These are phyloP conservation scores for Datnioides undecimradiatus DNA, from an alignment of 2,113 vertebrate genomes.

Conservation along the genomic window DNA sequence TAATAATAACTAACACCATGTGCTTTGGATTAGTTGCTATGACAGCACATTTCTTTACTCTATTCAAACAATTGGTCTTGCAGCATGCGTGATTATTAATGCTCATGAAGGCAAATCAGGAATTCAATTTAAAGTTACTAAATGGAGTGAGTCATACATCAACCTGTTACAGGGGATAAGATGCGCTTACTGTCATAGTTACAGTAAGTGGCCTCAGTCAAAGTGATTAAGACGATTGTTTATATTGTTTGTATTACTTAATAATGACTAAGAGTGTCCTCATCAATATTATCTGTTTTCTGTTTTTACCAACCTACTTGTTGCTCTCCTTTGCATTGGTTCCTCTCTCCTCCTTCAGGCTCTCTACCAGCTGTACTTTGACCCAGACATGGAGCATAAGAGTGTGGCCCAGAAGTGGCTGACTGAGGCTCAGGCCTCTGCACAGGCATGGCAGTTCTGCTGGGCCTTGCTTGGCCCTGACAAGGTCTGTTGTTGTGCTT, in stretches of 20 bases:
- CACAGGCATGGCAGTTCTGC: slow-evolving; percentile 97
- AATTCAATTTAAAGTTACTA: not conserved
- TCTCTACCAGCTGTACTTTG: slow-evolving; percentile 97
- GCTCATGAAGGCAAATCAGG: not conserved
- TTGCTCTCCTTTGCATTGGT: not conserved
- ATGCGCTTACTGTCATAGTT: not conserved
- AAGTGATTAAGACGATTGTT: not conserved
- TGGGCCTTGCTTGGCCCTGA: slow-evolving; percentile 92
- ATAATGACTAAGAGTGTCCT: not conserved
- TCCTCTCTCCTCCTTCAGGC: slow-evolving; percentile 82
- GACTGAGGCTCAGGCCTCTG: slow-evolving; percentile 94
- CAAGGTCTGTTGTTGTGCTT: slow-evolving; percentile 80
- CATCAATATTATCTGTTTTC: not conserved
- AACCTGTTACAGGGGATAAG: not conserved
- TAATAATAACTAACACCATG: slow-evolving; percentile 79
- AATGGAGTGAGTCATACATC: not conserved
- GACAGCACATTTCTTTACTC: slow-evolving; percentile 60
- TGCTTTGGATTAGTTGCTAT: slow-evolving; percentile 73
- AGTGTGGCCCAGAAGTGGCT: slow-evolving; percentile 98
- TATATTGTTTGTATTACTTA: not conserved
- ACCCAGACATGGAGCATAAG: slow-evolving; percentile 97
- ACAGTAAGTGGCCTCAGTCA: not conserved
- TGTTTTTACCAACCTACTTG: too few relatives aligned
- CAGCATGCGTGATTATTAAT: slow-evolving; percentile 18
- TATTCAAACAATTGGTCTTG: slow-evolving; percentile 33